Evolutionary conservation across 2,888 invertebrate species (phyloP), one percentile per base, ranked within the genome.

Genomic region (Tenthredo notha): DNA sequence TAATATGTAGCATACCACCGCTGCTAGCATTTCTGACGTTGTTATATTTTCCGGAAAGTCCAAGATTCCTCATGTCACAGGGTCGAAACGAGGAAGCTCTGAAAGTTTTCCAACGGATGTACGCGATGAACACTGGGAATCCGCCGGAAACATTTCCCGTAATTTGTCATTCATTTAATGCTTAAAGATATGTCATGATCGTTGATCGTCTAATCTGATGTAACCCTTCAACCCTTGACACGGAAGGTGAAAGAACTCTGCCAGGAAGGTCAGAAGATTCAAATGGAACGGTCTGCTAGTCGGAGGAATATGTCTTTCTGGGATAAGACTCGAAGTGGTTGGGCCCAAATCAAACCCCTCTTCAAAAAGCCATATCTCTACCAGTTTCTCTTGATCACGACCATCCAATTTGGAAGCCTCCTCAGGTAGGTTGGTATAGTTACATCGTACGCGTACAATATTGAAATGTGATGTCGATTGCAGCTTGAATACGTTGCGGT

Each of bases 21-120:
- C 87, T 93, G 0, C 72, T 92, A 10, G 93, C 92, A 10, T 89
- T 90, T 3, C 50, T 92, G 12, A 87, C 91, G 54, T 93, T 92
- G 74, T 85, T 90, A 2, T 88, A 92, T 37, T 86, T 93, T 83
- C 93, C 93, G 0, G 93, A 93, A 84, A 93, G 93, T 85, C 93
- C 93, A 0, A 93, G 93, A 86, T 93, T 91, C 80, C 88, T 93
- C 9, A 87, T 93, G 12, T 91, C 92, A 0, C 91, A 92, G 58
- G 92, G 92, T 0, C 89, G 91, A 83, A 92, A 91, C 54, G 89
- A 90, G 6, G 90, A 93, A 84, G 92, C 93, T 1, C 87, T 93
- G 75, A 91, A 92, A 50, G 90, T 93, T 40, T 86, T 93, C 1
- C 91, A 90, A 85, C 88, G 87, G 9, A 90, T 93, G 5, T 93